These are phyloP conservation scores for Poecilia latipinna DNA, from an alignment of 2,113 vertebrate species.

Conservation along the genomic window DNA sequence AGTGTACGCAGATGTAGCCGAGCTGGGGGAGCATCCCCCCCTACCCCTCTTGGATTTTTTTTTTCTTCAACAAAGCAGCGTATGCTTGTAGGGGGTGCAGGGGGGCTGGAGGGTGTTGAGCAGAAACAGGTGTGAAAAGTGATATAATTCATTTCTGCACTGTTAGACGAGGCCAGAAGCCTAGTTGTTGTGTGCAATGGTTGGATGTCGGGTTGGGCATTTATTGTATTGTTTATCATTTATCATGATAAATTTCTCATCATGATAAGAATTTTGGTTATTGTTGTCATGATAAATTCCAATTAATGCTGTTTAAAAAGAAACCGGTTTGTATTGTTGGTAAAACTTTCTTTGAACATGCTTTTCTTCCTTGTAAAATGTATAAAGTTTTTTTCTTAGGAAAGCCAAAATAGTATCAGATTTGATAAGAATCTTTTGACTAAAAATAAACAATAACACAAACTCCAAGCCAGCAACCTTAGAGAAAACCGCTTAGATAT, in stretches of 20 bases:
- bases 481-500: not conserved
- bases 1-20: slow-evolving; percentile 92
- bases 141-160: slow-evolving; percentile 88
- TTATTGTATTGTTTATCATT: too few species aligned
- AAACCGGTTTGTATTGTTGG: not conserved
- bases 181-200: slow-evolving; percentile 32
- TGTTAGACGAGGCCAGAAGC: slow-evolving; percentile 74
- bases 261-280: too few species aligned
- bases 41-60: slow-evolving; percentile 74
- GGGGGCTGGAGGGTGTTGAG: slow-evolving; percentile 84
- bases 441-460: not conserved
- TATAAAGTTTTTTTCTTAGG: not conserved
- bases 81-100: slow-evolving; percentile 71
- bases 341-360: not conserved
- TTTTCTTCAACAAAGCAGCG: slow-evolving; percentile 35
- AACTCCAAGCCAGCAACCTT: not conserved
- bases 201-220: slow-evolving; percentile 1
- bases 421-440: not conserved
- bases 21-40: slow-evolving; percentile 80
- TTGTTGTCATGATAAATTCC: too few species aligned
- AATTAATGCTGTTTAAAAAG: not conserved
- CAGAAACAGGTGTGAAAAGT: slow-evolving; percentile 96
- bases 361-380: not conserved
- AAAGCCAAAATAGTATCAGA: not conserved
- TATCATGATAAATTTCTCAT: too few species aligned